Evolutionary conservation across 2,113 vertebrate genomes (phyloP), one percentile per base, ranked within the genome.

Genomic region (Osmerus mordax): DNA sequence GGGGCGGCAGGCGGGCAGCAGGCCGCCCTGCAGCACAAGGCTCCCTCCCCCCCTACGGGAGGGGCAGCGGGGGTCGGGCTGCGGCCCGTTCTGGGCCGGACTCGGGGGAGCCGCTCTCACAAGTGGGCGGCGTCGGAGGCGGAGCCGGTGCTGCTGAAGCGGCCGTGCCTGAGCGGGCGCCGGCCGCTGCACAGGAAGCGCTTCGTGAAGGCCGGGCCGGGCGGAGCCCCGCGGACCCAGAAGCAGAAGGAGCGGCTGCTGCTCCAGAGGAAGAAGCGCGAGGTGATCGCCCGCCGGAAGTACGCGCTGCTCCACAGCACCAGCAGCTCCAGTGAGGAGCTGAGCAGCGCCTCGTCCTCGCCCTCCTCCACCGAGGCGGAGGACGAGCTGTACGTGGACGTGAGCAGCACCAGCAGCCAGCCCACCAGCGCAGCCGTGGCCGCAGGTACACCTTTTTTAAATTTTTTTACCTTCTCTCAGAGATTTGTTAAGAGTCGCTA

Each of bases 291-390:
- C 58, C 91, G 94, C 36, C 92, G 94, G 65, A 99, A 99, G 75
- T 98, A 97, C 0, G 96, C 95, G 13, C 87, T 99, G 5, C 91
- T 98, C 0, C 94, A 96, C 77, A 98, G 95, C 86, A 97, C 95
- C n/a, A 98, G 96, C 89, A 98, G 96, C 85, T 98, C 97, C 74
- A 98, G 95, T 29, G 95, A 96, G 11, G 97, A 97, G 82, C 92
- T 97, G 76, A 98, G 93, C 67, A 94, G 92, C 9, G 95, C 95
- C 36, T 96, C 95, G 21, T 95, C 97, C 58, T 95, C 97, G 32
- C 93, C 94, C 56, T 96, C 96, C 2, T 96, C 96, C 29, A 96
- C 95, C 0, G 96, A 99, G 84, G 97, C 91, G 53, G 97, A 98
- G 59, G 96, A 97, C 75, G 96, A 98, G 81, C 90, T 98, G 61